Base-by-base conservation (phyloP, 2,113 vertebrate species). In the Hemicordylus capensis region DNA sequence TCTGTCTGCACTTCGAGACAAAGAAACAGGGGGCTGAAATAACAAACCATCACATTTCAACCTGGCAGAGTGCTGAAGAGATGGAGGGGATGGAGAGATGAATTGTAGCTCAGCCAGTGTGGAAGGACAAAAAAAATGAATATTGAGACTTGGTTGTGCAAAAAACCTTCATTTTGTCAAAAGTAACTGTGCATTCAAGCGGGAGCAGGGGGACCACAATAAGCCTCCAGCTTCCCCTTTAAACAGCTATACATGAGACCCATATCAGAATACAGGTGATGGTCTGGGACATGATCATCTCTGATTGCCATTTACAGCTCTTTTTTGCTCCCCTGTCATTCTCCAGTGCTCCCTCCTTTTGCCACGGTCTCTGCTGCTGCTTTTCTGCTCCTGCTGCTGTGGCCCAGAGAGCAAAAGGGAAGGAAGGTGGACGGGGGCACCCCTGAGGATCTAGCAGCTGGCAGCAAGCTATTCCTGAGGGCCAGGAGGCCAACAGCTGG, bases 41-140 rank as follows among this genome's bases (percentile, higher is more conserved):
- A 92, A 87, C 90, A 93, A 83, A 89, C 61, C 3, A 8, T 89
- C n/a, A 48, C 10, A 12, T 76, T 59, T 92, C 48, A 76, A 85
- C 79, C 48, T 87, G 90, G 66, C 67, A 54, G 39, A 42, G 80
- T 64, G 83, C 48, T 59, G 72, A 46, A 76, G 76, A 80, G n/a
- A 56, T 19, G 14, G 42, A 73, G 31, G 7, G 85, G 85, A 80
- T 24, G 1, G 0, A 34, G 56, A 70, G 17, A 46, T 80, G 24
- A 81, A 12, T 70, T 79, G 17, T 42, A 83, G 73, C 4, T 39
- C 63, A 48, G 4, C 1, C 58, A 67, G 19, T 9, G 5, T 39
- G 44, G 34, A 64, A 31, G 46, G 77, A 56, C 1, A 85, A 58
- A 73, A 90, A 28, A 73, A 90, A 28, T 42, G 42, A 10, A 84